A percentile compares a stretch with the other conserved stretches of the same genome.
These are phyloP conservation scores for Rhopalosiphum maidis DNA, from an alignment of 1,140 invertebrate genomes.

Conservation along the genomic window DNA sequence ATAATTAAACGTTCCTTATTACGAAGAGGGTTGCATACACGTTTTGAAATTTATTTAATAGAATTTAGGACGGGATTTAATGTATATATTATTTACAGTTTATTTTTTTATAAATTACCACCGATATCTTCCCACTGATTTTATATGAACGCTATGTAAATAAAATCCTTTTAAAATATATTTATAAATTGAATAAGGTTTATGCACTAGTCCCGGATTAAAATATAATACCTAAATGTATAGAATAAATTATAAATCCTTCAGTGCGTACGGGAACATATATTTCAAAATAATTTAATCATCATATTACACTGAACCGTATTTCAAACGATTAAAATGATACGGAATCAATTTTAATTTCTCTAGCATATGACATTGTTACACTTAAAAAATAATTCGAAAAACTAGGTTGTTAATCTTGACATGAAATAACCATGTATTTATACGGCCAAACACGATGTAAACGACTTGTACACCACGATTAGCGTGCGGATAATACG, in stretches of 20 bases:
- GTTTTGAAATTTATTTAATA: slow-evolving; percentile 25
- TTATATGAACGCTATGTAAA: slow-evolving; percentile 3
- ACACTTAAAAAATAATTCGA: slow-evolving; percentile 11
- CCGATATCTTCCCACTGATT: background rate
- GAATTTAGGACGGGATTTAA: slow-evolving; percentile 29
- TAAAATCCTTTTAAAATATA: slow-evolving; percentile 26
- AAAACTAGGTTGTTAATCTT: slow-evolving; percentile 12
- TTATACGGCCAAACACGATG: slow-evolving; percentile 35
- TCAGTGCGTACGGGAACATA: background rate
- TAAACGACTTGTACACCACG: slow-evolving; percentile 35
- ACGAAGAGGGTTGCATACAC: background rate
- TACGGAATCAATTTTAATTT: background rate
- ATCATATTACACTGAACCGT: background rate
- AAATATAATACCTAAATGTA: background rate
- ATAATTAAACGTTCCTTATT: slow-evolving; percentile 20
- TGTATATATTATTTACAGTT: slow-evolving; percentile 5
- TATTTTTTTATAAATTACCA: slow-evolving; percentile 23
- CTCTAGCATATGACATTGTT: background rate
- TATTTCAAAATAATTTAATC: background rate
- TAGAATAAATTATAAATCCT: background rate
- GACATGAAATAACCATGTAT: slow-evolving; percentile 35
- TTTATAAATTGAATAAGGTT: background rate
- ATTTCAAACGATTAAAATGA: background rate
- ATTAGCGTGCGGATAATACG: slow-evolving; percentile 43
- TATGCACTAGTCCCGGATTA: background rate